Evolutionary conservation across 2,888 invertebrate species (phyloP).

Genomic region (Eristalis tenax): DNA sequence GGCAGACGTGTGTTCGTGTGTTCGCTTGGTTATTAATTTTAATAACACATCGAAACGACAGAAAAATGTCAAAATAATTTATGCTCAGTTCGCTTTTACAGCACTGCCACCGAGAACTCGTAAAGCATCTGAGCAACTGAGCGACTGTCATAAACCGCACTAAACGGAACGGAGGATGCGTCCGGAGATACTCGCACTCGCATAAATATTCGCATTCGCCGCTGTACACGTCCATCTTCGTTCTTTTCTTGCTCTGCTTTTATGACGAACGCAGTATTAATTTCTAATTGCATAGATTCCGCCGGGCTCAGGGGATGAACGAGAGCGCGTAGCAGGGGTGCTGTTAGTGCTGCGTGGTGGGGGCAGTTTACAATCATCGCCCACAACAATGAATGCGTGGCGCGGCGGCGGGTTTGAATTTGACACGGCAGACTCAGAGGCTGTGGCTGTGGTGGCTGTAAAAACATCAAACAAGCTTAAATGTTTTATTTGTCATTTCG

Average conservation of each 20-base stretch:
- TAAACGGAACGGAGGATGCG: constrained; percentile 47
- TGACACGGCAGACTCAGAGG: constrained; percentile 46
- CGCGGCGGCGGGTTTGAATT: constrained; percentile 38
- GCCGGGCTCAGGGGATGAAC: constrained; percentile 42
- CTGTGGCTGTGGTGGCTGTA: constrained; percentile 27
- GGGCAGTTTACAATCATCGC: constrained; percentile 61
- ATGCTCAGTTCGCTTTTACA: constrained; percentile 57
- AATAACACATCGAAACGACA: constrained; percentile 65
- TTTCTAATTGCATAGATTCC: constrained; percentile 71
- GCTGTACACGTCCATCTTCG: background rate
- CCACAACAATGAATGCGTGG: constrained; percentile 50
- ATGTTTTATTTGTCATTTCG: constrained; percentile 71
- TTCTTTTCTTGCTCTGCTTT: constrained; percentile 36
- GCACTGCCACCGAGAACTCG: constrained; percentile 57
- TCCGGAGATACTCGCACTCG: constrained; percentile 6
- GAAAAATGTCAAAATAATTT: constrained; percentile 71
- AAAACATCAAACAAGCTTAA: constrained; percentile 69
- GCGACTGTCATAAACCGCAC: constrained; percentile 62
- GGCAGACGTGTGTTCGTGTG: background rate
- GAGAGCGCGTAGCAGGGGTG: constrained; percentile 3
- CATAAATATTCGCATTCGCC: constrained; percentile 48
- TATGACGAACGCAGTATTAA: constrained; percentile 70
- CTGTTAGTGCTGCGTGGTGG: background rate
- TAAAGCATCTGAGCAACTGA: constrained; percentile 60
- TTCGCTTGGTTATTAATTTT: constrained; percentile 66